Percentiles rank a stretch among this genome's conserved stretches.
Conservation (phyloP, 2,113 vertebrate genomes). For the Trichechus manatus region DNA sequence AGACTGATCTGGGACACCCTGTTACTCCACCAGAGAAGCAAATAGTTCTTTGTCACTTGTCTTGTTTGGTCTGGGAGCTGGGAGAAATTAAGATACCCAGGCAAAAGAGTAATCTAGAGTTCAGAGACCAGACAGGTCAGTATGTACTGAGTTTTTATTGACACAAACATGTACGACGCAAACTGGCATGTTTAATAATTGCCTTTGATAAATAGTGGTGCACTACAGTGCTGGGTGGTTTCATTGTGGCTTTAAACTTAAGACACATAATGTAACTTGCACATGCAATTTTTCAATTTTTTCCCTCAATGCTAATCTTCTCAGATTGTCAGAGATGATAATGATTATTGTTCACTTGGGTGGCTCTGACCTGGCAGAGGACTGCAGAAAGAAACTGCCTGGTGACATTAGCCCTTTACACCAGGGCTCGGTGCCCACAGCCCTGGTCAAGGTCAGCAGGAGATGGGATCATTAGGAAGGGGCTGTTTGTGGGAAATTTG, state of each 20-base stretch:
- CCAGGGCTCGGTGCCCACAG: not conserved
- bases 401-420: not conserved
- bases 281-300: not conserved
- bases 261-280: slow-evolving; percentile 49
- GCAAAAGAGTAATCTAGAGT: slow-evolving; percentile 52
- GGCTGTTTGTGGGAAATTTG: not conserved
- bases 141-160: slow-evolving; percentile 13
- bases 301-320: slow-evolving; percentile 62
- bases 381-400: not conserved
- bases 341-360: slow-evolving; percentile 52
- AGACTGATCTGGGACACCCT: slow-evolving; percentile 42
- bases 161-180: slow-evolving; percentile 16
- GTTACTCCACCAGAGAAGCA: slow-evolving; percentile 49
- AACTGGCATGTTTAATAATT: slow-evolving; percentile 56
- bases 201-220: slow-evolving; percentile 56
- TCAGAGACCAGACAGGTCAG: slow-evolving; percentile 62
- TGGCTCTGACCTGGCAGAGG: slow-evolving; percentile 22
- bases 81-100: slow-evolving; percentile 60
- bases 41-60: slow-evolving; percentile 64
- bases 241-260: slow-evolving; percentile 56
- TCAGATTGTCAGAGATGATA: slow-evolving; percentile 59
- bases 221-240: slow-evolving; percentile 4
- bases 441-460: not conserved
- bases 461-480: not conserved
- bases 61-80: slow-evolving; percentile 45